Base-by-base conservation (phyloP, 2,888 invertebrate species). In the Tetranychus piercei region DNA sequence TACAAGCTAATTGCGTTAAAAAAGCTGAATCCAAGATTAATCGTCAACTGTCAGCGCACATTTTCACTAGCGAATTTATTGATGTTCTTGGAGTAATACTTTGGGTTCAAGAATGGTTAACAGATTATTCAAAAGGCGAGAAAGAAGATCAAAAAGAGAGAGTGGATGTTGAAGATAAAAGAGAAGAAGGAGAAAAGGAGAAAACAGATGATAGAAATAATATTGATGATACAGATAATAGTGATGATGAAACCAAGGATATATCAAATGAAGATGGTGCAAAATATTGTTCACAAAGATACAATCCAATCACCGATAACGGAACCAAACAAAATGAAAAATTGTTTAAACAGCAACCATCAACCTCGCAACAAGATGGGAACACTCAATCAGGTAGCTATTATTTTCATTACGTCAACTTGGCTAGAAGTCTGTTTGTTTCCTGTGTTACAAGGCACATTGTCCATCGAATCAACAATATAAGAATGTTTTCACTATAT, bases 21-120 rank as follows among this genome's bases (percentile, higher is more conserved):
- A 18, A 18, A 20, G 20, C 18, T 20, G n/a, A 66, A 66, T 20
- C 66, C 20, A 18, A 20, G n/a, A 66, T 66, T 20, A 66, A 66
- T 66, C 66, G 20, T 7, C 66, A 66, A 66, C 20, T 66, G 66
- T 66, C 20, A 66, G n/a, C 66, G n/a, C 66, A 66, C 11, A 66
- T 66, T 20, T 20, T 6, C 20, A 20, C n/a, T 66, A 66, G 20
- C 66, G 20, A 11, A 20, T 66, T 8, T 20, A 66, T 66, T 20
- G 66, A 66, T 66, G 66, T 66, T 18, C 20, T 20, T 20, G 20
- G 66, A 20, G n/a, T 66, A 11, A 66, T 66, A 20, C 66, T 66
- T 11, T 66, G 66, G 66, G 66, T 66, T 66, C n/a, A 18, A 20
- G 66, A 66, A 20, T 66, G 66, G 66, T 20, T 66, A 6, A 8